Evolutionary conservation across 2,888 invertebrate genomes (phyloP).

Genomic region (Frankliniella fusca): DNA sequence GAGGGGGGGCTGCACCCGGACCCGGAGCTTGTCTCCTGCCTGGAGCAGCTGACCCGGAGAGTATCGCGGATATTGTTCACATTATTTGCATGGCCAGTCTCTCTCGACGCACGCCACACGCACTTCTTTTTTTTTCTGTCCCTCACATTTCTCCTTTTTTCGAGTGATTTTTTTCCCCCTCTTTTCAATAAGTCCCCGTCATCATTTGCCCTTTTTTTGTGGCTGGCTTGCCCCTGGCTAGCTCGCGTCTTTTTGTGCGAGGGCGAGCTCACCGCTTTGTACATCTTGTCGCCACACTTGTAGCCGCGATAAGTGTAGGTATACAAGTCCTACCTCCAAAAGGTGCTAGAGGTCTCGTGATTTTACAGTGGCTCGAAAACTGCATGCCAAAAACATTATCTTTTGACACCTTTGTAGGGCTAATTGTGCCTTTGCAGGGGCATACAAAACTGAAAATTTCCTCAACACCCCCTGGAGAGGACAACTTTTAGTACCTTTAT

Average conservation of each 20-base stretch:
- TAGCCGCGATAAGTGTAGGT: not conserved
- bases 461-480: too few relatives aligned
- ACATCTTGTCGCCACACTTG: constrained; percentile 14
- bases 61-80: not conserved
- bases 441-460: too few relatives aligned
- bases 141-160: not conserved
- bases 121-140: not conserved
- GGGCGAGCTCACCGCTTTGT: not conserved
- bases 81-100: constrained; percentile 15
- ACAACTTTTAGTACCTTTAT: too few relatives aligned
- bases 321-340: too few relatives aligned
- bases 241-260: too few relatives aligned
- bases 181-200: not conserved
- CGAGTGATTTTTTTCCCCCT: not conserved
- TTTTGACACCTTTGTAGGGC: too few relatives aligned
- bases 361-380: too few relatives aligned
- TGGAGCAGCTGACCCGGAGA: not conserved
- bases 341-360: too few relatives aligned
- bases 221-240: not conserved
- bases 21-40: too few relatives aligned
- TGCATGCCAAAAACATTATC: too few relatives aligned
- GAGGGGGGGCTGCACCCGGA: too few relatives aligned
- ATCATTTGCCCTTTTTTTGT: not conserved
- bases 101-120: not conserved
- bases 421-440: too few relatives aligned